Conservation (phyloP, 2,888 invertebrate genomes). For the Chouioia cunea region DNA sequence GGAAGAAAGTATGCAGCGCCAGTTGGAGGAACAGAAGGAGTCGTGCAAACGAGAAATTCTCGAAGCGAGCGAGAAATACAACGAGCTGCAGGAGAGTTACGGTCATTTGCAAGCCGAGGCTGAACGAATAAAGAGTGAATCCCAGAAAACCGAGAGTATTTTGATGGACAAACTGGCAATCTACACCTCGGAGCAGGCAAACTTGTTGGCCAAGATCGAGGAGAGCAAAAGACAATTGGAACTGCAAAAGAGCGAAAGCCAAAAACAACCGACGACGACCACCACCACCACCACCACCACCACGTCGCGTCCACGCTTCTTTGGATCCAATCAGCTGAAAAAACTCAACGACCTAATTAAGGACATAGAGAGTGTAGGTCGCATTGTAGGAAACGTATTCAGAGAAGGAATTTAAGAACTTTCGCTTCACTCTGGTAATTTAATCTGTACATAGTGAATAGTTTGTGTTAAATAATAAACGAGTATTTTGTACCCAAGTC, state of each 20-base stretch:
- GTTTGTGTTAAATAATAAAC: constrained; percentile 6
- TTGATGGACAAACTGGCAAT: too few species aligned
- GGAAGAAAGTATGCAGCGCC: too few species aligned
- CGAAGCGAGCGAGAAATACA: too few species aligned
- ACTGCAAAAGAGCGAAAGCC: neutral
- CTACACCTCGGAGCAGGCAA: neutral
- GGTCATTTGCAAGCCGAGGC: too few species aligned
- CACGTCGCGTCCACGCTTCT: constrained; percentile 3
- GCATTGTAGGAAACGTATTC: constrained; percentile 26
- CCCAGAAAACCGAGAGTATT: too few species aligned
- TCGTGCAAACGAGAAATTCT: too few species aligned
- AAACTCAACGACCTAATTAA: constrained; percentile 40
- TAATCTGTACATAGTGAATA: constrained; percentile 18
- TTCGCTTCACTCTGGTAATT: neutral
- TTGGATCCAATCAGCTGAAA: constrained; percentile 5
- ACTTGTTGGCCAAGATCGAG: neutral
- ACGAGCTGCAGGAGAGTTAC: too few species aligned
- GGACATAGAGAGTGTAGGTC: constrained; percentile 43
- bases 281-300: constrained; percentile 9
- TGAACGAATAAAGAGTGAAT: too few species aligned
- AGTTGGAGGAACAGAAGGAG: too few species aligned
- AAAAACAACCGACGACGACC: neutral
- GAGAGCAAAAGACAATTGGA: neutral
- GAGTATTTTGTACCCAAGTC: neutral
- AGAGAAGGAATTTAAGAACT: constrained; percentile 2